Evolutionary conservation across 2,797 vertebrate species (phyloP).

Genomic region (Enteromius thamalakanensis): DNA sequence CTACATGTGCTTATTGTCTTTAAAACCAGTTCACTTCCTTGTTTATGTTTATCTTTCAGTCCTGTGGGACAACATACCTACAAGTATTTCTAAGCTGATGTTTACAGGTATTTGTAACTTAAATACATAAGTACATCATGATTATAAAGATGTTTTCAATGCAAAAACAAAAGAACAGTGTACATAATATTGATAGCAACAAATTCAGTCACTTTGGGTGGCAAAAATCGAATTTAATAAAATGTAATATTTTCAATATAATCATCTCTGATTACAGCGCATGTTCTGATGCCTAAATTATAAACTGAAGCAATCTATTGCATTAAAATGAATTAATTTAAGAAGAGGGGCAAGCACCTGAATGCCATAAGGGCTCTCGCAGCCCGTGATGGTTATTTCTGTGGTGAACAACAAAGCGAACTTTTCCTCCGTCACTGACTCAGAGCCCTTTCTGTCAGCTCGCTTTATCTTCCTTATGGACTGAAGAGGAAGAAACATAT

Average conservation of each 20-base stretch:
- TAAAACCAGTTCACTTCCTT: not conserved
- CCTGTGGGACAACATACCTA: not conserved
- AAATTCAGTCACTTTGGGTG: not conserved
- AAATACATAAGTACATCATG: not conserved
- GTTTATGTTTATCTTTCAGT: not conserved
- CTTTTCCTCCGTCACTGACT: constrained; percentile 98
- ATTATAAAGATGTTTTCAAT: not conserved
- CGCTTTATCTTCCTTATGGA: constrained; percentile 96
- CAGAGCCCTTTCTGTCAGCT: constrained; percentile 93
- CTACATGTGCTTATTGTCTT: not conserved
- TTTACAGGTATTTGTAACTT: not conserved
- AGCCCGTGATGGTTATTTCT: constrained; percentile 82
- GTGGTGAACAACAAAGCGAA: constrained; percentile 91
- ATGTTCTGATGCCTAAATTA: not conserved
- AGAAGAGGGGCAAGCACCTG: constrained; percentile 77
- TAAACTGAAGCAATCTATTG: not conserved
- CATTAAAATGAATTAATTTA: not conserved
- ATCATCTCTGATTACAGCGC: not conserved
- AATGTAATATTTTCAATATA: not conserved
- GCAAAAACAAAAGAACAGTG: not conserved
- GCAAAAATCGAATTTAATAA: not conserved
- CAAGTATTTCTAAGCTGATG: too few relatives aligned
- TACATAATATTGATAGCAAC: not conserved
- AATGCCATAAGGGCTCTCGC: constrained; percentile 79
- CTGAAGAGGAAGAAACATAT: constrained; percentile 68